Percentiles rank a stretch among this genome's conserved stretches.
Evolutionary conservation across 2,797 vertebrate genomes (phyloP).

Genomic region (Peromyscus eremicus): DNA sequence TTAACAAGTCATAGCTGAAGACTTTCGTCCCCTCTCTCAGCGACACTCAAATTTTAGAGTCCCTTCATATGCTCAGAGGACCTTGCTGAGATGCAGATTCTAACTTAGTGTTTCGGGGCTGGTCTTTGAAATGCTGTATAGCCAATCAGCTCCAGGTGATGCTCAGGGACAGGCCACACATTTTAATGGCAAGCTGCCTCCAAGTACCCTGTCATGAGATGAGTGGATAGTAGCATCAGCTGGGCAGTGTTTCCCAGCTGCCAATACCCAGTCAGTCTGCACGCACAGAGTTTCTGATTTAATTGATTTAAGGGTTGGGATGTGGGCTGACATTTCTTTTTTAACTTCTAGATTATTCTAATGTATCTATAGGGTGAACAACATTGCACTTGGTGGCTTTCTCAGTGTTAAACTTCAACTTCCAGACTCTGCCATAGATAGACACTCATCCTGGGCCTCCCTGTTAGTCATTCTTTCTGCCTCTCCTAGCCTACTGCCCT

Average conservation of each 20-base stretch:
- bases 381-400: neutral
- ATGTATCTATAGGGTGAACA: neutral
- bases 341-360: constrained; percentile 23
- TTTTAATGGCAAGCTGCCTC: neutral
- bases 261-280: neutral
- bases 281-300: neutral
- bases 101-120: neutral
- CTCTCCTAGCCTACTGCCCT: neutral
- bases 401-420: neutral
- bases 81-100: neutral
- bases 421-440: neutral
- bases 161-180: neutral
- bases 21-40: neutral
- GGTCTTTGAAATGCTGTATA: neutral
- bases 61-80: neutral
- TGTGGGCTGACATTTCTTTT: neutral
- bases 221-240: neutral
- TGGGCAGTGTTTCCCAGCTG: neutral
- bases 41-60: neutral
- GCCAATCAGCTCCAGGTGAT: neutral
- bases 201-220: neutral
- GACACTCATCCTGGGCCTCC: neutral
- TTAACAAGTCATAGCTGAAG: constrained; percentile 40
- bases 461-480: neutral
- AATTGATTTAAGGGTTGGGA: neutral